Evolutionary conservation across 2,888 invertebrate species (phyloP).

Genomic region (Pristionchus arcanus): DNA sequence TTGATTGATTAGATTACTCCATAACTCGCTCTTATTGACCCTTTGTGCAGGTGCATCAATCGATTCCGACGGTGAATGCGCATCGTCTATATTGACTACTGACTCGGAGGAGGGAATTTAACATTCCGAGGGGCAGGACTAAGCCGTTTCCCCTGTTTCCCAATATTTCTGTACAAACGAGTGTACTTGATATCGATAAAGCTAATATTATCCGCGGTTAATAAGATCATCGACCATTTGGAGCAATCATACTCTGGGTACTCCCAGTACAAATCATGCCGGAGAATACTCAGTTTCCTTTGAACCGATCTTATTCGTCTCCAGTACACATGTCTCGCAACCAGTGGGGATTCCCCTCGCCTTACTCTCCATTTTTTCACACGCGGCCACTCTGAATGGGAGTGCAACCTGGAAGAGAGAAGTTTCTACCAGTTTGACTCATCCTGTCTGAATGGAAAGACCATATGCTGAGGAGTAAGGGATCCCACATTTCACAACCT

Average conservation of each 20-base stretch:
- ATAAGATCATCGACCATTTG: too few species aligned
- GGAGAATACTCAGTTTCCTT: too few species aligned
- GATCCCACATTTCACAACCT: not conserved
- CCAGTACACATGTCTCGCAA: not conserved
- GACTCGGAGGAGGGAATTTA: conserved; percentile 11
- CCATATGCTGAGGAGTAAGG: too few species aligned
- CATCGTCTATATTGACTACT: not conserved
- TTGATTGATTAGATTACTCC: conserved; percentile 27
- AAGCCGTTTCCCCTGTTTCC: not conserved
- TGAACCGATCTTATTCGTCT: not conserved
- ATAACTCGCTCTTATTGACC: conserved; percentile 16
- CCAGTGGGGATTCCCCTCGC: not conserved
- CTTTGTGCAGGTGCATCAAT: not conserved
- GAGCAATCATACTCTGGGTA: too few species aligned
- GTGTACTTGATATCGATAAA: not conserved
- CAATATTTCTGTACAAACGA: not conserved
- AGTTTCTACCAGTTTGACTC: not conserved
- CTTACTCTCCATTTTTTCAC: not conserved
- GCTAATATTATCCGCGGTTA: not conserved
- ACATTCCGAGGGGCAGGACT: not conserved
- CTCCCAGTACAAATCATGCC: too few species aligned
- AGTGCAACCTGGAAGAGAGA: not conserved
- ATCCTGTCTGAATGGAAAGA: too few species aligned
- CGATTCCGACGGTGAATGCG: conserved; percentile 7
- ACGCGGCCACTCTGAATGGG: not conserved